phyloP scores from a whole-genome alignment of 2,888 invertebrate genomes.

The Pollenia angustigena region DNA sequence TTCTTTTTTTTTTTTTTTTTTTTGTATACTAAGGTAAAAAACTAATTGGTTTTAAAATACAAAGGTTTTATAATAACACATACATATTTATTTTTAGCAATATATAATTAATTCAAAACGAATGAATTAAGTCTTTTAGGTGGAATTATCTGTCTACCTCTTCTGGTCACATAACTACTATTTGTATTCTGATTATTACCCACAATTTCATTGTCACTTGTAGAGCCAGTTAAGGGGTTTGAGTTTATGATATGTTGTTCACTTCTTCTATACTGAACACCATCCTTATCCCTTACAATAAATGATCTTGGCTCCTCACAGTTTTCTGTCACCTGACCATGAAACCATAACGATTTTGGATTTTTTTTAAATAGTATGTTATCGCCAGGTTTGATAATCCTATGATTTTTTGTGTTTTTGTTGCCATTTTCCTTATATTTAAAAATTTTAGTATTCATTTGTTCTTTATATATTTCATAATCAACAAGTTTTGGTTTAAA shows the following conservation, averaged over 20 bases:
- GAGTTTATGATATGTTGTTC: slow-evolving; percentile 1
- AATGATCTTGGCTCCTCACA: slow-evolving; percentile 11
- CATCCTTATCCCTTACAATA: slow-evolving; percentile 3
- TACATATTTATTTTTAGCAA: too few species aligned
- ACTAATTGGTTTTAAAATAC: too few species aligned
- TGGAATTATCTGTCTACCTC: not conserved
- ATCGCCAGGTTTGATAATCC: not conserved
- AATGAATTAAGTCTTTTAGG: not conserved
- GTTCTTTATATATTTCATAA: not conserved
- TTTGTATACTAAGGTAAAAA: too few species aligned
- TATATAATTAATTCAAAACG: too few species aligned
- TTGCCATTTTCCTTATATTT: not conserved
- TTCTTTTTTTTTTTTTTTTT: too few species aligned
- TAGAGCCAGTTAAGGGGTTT: too few species aligned
- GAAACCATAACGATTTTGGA: not conserved
- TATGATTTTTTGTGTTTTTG: not conserved
- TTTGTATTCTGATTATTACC: too few species aligned
- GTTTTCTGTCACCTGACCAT: not conserved
- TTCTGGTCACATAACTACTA: not conserved
- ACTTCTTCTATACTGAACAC: slow-evolving; percentile 1
- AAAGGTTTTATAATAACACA: too few species aligned
- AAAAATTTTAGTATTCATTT: not conserved
- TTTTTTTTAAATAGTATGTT: not conserved
- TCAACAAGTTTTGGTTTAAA: not conserved
- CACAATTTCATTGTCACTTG: too few species aligned